Base-by-base conservation (phyloP, 2,797 vertebrate genomes). In the Morelia viridis region DNA sequence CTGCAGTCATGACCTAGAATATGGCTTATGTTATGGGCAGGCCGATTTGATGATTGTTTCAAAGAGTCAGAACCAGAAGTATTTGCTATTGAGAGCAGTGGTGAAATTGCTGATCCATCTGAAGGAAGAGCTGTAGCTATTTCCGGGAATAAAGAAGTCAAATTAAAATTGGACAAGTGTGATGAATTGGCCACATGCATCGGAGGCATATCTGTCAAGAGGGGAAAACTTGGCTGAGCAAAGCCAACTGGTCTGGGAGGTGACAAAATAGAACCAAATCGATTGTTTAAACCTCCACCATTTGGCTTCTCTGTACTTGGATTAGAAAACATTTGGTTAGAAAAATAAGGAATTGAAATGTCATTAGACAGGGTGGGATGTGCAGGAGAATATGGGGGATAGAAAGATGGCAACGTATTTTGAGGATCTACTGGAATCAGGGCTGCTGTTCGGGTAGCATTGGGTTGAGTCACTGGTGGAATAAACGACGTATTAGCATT, bases 1-100 rank as follows among this genome's bases (percentile, higher is more conserved):
- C 98, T 99, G 97, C 99, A 99, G 94, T 99, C 99, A 0, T 99
- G 99, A 94, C 99, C 99, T 94, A 99, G 97, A 93, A 99, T 99
- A 98, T 99, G 99, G 98, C 99, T 99, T 98, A 99, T 99, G 97
- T 99, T 99, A 97, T 99, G 99, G 92, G 99, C 99, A 17, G 99
- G 99, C 57, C 99, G 98, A 95, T 99, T 99, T 28, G 98, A 98
- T 87, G 99, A 98, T 97, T 99, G 99, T 95, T 99, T 99, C 95
- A 98, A 97, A 41, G 99, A 98, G 96, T 99, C 99, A 1, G 98
- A 98, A 41, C 98, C 97, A 19, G 99, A 98, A 9, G 99, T 97
- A 97, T 99, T 99, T 90, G 99, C 97, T 93, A 99, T 98, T 31
- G 99, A 99, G 95, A 99, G 98, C 96, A 99, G 97, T 83, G 99